These are phyloP conservation scores for Salticus scenicus DNA, from an alignment of 2,888 invertebrate species.

Conservation along the genomic window DNA sequence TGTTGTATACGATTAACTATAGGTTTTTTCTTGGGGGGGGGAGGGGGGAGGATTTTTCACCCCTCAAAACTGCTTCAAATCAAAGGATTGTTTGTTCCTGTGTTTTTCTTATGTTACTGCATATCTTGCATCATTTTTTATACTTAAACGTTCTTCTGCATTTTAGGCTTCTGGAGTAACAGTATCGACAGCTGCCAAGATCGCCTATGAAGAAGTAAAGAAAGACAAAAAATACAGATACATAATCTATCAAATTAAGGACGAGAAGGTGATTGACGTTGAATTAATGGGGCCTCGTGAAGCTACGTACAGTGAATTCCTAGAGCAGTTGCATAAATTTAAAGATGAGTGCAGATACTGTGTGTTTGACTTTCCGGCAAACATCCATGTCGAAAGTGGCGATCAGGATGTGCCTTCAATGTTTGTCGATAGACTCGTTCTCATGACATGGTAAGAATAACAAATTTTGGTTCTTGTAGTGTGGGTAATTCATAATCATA, in stretches of 20 bases:
- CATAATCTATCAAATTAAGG: constrained; percentile 95
- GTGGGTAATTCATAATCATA: no score
- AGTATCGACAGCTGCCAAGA: constrained; percentile 95
- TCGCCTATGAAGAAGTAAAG: constrained; percentile 96
- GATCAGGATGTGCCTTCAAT: constrained; percentile 71
- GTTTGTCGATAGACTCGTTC: constrained; percentile 78
- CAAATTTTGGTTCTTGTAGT: no score
- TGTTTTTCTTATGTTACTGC: no score
- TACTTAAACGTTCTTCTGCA: neutral
- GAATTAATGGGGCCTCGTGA: constrained; percentile 91
- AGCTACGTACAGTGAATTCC: constrained; percentile 94
- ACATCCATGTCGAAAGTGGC: constrained; percentile 72
- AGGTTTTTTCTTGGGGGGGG: no score
- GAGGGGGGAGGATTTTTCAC: no score
- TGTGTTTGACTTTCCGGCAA: constrained; percentile 87
- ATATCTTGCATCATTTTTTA: no score
- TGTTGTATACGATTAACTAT: no score
- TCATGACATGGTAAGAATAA: constrained; percentile 93
- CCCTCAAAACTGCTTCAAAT: no score
- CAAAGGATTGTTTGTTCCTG: no score
- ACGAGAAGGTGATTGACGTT: constrained; percentile 93
- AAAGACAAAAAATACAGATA: constrained; percentile 98
- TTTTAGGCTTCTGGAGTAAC: constrained; percentile 89
- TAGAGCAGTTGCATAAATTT: constrained; percentile 91
- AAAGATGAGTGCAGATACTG: constrained; percentile 97